phyloP scores from a whole-genome alignment of 1,140 invertebrate species.

The Melitaea cinxia region DNA sequence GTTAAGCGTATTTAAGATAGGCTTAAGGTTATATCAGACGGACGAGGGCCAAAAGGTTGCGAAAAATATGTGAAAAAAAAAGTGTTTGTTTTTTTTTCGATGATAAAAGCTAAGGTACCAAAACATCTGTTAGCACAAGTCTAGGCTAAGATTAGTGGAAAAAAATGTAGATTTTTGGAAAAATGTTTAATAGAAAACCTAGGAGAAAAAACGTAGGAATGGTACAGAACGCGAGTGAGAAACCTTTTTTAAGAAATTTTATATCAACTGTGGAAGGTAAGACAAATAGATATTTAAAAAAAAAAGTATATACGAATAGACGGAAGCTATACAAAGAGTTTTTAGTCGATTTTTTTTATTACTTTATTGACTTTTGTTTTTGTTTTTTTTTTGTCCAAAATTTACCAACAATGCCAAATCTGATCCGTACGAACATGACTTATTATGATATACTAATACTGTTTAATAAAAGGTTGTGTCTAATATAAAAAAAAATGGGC shows the following conservation, averaged over 20 bases:
- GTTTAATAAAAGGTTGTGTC: constrained; percentile 72
- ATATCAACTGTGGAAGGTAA: constrained; percentile 50
- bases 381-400: constrained; percentile 29
- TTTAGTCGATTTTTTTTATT: constrained; percentile 50
- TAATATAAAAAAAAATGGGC: constrained; percentile 57
- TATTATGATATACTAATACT: constrained; percentile 46
- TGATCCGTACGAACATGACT: constrained; percentile 49
- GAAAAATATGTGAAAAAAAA: constrained; percentile 29
- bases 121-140: constrained; percentile 57
- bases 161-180: constrained; percentile 77
- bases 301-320: constrained; percentile 49
- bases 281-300: constrained; percentile 41
- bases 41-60: constrained; percentile 71
- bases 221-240: constrained; percentile 63
- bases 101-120: constrained; percentile 26
- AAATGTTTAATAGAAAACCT: constrained; percentile 73
- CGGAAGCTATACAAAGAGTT: constrained; percentile 50
- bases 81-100: constrained; percentile 32
- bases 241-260: constrained; percentile 67
- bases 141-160: constrained; percentile 66
- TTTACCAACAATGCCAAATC: constrained; percentile 60
- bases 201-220: constrained; percentile 52
- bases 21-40: constrained; percentile 52
- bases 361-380: too few species aligned
- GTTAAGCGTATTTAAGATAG: constrained; percentile 46